Percentiles rank a stretch among this genome's conserved stretches.
Conservation (phyloP, 2,888 invertebrate genomes). For the Mesochorus sp. region DNA sequence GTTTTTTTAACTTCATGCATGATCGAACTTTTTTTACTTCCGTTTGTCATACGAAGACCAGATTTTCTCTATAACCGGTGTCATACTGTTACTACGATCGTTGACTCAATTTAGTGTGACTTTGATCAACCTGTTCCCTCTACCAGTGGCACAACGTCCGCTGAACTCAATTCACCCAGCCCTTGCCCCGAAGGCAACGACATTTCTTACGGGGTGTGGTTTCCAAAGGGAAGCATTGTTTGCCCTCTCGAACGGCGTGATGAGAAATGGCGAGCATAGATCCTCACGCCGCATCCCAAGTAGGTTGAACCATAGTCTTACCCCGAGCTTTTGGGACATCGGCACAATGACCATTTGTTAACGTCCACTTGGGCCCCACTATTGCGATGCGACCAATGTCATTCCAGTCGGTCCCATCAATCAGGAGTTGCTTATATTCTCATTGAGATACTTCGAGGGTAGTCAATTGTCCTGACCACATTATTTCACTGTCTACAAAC, state of each 20-base stretch:
- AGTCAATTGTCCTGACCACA: conserved; percentile 40
- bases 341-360: conserved; percentile 76
- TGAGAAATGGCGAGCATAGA: conserved; percentile 79
- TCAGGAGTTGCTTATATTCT: conserved; percentile 71
- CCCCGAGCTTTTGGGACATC: conserved; percentile 61
- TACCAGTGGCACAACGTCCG: conserved; percentile 38
- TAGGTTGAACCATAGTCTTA: conserved; percentile 67
- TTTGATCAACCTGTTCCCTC: conserved; percentile 75
- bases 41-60: conserved; percentile 17
- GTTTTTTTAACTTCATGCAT: conserved; percentile 10
- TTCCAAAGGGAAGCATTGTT: conserved; percentile 73
- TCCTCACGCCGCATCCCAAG: conserved; percentile 76
- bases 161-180: conserved; percentile 30
- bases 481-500: neutral
- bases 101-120: conserved; percentile 65
- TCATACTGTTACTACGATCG: conserved; percentile 43
- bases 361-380: conserved; percentile 70
- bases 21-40: conserved; percentile 42
- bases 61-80: conserved; percentile 19
- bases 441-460: conserved; percentile 54
- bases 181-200: conserved; percentile 56
- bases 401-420: conserved; percentile 65
- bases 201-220: conserved; percentile 72
- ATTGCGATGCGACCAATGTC: conserved; percentile 65
- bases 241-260: conserved; percentile 68